Conservation (phyloP, 2,888 invertebrate species). For the Hemithea aestivaria region DNA sequence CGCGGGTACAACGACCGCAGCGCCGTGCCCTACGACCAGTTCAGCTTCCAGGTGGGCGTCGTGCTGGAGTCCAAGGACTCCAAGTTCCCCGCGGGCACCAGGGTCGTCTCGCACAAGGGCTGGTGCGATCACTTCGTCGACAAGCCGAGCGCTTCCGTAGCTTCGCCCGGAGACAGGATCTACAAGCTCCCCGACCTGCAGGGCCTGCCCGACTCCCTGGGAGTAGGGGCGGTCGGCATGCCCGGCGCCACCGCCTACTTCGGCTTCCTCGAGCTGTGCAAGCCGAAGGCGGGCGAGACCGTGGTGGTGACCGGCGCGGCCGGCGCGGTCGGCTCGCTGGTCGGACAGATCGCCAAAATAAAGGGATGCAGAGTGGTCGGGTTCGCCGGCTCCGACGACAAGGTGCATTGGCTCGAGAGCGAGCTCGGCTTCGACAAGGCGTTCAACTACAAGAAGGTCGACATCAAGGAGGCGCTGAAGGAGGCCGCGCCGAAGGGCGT, state of each 20-base stretch:
- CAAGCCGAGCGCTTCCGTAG: not conserved
- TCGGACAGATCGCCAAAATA: conserved; percentile 84
- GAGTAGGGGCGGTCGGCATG: conserved; percentile 2
- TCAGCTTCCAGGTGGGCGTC: conserved; percentile 33
- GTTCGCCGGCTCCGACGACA: conserved; percentile 82
- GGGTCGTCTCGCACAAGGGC: conserved; percentile 78
- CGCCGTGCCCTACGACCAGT: conserved; percentile 35
- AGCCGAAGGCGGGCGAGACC: conserved; percentile 35
- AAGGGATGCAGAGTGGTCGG: conserved; percentile 79
- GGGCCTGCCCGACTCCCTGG: not conserved
- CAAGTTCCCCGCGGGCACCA: conserved; percentile 77
- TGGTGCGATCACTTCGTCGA: conserved; percentile 59
- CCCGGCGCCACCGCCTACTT: conserved; percentile 5
- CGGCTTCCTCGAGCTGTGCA: conserved; percentile 10
- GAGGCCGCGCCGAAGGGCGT: too few relatives aligned
- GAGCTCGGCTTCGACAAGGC: conserved; percentile 81
- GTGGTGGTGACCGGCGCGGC: conserved; percentile 82
- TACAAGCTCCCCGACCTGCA: conserved; percentile 1
- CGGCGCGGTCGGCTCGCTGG: conserved; percentile 83
- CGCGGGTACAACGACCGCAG: not conserved
- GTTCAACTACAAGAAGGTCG: too few relatives aligned
- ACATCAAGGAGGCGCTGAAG: too few relatives aligned
- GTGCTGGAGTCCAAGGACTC: conserved; percentile 80
- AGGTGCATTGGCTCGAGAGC: conserved; percentile 80
- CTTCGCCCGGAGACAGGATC: not conserved